Evolutionary conservation across 2,797 vertebrate species (phyloP), one percentile per base, ranked within the genome.

Genomic region (Scyliorhinus canicula): DNA sequence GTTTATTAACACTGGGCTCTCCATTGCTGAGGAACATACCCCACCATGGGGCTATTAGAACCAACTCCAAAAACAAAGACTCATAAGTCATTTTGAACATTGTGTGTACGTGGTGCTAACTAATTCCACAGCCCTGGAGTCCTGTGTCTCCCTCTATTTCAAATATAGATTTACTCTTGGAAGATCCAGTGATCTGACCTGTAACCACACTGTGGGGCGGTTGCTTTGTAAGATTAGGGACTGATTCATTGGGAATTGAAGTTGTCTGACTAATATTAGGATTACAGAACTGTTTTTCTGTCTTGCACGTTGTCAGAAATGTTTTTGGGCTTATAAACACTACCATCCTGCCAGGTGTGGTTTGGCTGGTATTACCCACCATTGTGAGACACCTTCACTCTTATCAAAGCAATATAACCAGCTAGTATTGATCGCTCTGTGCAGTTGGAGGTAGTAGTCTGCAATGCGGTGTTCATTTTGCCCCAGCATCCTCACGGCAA

Each of bases 271-370:
- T 14, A 21, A 6, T 4, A 82, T 47, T 47, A 26, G 21, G 40
- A 47, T 26, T 82, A 26, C 19, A 21, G 19, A 9, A 82, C 3
- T 44, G 0, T 4, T 21, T 40, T 82, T 47, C 5, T 47, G 79
- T 82, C 2, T 82, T 21, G 19, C 5, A 6, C 26, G 5, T 47
- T 82, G 47, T 26, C 44, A 82, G 44, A 47, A 82, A 82, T 35
- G 3, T 12, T n/a, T 69, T 74, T n/a, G 31, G 65, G 3, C 2
- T 3, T 77, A 24, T 67, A 40, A 77, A 95, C 98, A 98, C 96
- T 98, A 98, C 93, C 99, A 99, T 60, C 98, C 98, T 57, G 98
- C 97, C 96, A 99, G 97, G 99, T 99, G n/a, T 99, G 98, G 55
- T 5, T 96, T 0, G 98, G 95, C 99, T 96, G 0, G 98, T 99